phyloP scores from a whole-genome alignment of 2,797 vertebrate species.

The Sebastes matsubarae region DNA sequence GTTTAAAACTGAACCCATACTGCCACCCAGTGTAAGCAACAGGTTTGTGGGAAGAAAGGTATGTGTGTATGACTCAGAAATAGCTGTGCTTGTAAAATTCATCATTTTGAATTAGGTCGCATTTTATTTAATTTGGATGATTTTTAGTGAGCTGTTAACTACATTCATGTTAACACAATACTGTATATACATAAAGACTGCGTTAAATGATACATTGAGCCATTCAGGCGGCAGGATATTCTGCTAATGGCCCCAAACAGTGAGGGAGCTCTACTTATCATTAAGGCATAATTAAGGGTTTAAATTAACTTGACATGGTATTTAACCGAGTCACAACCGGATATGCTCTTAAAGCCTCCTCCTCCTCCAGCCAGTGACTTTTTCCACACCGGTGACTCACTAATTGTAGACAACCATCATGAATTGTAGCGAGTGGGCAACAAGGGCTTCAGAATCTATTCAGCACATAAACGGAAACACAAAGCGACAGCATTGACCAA shows the following conservation, averaged over 20 bases:
- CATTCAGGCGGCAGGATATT: not conserved
- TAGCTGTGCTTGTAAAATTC: not conserved
- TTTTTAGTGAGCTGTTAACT: not conserved
- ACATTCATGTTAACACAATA: too few relatives aligned
- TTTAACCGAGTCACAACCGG: conserved; percentile 14
- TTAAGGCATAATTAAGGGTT: conserved; percentile 16
- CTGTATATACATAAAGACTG: not conserved
- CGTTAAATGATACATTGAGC: not conserved
- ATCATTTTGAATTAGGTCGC: too few relatives aligned
- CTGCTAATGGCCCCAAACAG: conserved; percentile 2
- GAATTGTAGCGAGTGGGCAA: conserved; percentile 24
- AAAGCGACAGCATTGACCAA: conserved; percentile 14
- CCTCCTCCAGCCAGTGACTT: conserved; percentile 16
- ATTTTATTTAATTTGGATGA: not conserved
- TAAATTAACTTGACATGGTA: conserved; percentile 13
- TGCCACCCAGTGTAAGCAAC: conserved; percentile 76
- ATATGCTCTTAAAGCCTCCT: conserved; percentile 10
- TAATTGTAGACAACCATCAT: conserved; percentile 33
- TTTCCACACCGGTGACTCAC: conserved; percentile 56
- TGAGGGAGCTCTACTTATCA: not conserved
- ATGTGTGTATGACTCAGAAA: not conserved
- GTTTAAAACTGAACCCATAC: conserved; percentile 57
- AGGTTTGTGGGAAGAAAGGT: conserved; percentile 21
- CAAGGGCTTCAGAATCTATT: conserved; percentile 11
- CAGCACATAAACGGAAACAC: conserved; percentile 16